Base-by-base conservation (phyloP, 2,888 invertebrate genomes). In the Microdon myrmicae region DNA sequence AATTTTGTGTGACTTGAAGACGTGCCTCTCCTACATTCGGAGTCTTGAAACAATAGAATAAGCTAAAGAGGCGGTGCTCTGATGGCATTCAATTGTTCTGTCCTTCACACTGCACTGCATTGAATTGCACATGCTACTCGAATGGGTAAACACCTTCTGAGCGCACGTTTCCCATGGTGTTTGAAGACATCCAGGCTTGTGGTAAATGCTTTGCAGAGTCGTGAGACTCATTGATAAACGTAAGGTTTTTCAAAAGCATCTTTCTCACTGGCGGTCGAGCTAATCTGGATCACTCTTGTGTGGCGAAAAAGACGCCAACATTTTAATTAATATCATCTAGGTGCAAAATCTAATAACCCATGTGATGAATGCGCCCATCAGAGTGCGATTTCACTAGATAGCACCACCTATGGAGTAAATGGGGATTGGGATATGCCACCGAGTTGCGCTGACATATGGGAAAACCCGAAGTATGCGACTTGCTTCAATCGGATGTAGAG, bases 361-460 rank as follows among this genome's bases (percentile, higher is more conserved):
- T 58, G 64, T 64, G 58, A 64, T 64, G 56, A 64, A 64, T 64
- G 58, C 64, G 58, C 64, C 64, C 64, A 58, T 58, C 38, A 47
- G 43, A 31, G 22, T 34, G 49, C 25, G 56, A 45, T 58, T 64
- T 64, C 58, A 64, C 64, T 64, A 45, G 45, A 43, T 10, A 14
- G 12, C 13, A 39, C 44, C 45, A 56, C 56, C 14, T 51, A 51
- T 51, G 44, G 28, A 41, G 3, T 4, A 4, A 7, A 4, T n/a
- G 38, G 29, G 14, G 17, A n/a, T n/a, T n/a, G n/a, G n/a, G n/a
- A n/a, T n/a, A n/a, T n/a, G n/a, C n/a, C n/a, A n/a, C n/a, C n/a
- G n/a, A n/a, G n/a, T n/a, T n/a, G 12, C 10, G 19, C 2, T 14
- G 32, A 13, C 26, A 8, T n/a, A 22, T 32, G 8, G 29, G 23